Conservation (phyloP, 2,888 invertebrate genomes). For the Harmothoe impar region DNA sequence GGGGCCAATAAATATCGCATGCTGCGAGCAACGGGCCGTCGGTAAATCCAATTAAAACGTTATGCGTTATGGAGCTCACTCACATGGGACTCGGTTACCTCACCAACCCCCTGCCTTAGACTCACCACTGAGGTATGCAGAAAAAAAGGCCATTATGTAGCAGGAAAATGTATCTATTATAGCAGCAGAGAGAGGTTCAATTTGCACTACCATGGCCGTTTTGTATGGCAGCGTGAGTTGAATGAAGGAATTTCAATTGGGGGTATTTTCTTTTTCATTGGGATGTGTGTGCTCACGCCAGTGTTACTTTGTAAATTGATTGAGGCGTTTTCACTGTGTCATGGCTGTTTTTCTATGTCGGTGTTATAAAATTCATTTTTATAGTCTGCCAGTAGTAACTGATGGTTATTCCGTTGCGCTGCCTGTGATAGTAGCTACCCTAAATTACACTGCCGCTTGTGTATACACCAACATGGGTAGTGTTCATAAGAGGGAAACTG, state of each 20-base stretch:
- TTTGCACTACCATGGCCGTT: background rate
- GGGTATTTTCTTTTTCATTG: background rate
- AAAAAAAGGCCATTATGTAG: background rate
- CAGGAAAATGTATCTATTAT: background rate
- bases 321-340: background rate
- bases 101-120: background rate
- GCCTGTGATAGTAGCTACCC: no score
- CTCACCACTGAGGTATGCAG: background rate
- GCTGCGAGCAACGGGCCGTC: background rate
- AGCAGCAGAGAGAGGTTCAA: background rate
- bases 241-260: slow-evolving; percentile 29
- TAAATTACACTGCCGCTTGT: no score
- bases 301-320: slow-evolving; percentile 29
- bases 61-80: background rate
- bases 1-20: slow-evolving; percentile 13
- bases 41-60: slow-evolving; percentile 16
- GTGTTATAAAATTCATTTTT: background rate
- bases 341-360: background rate
- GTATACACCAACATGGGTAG: no score
- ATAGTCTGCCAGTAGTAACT: background rate
- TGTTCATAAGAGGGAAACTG: no score
- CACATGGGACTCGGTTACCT: background rate
- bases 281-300: background rate
- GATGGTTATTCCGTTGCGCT: background rate
- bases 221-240: background rate